These are phyloP conservation scores for Temnothorax longispinosus DNA, from an alignment of 1,140 invertebrate species.

Conservation along the genomic window DNA sequence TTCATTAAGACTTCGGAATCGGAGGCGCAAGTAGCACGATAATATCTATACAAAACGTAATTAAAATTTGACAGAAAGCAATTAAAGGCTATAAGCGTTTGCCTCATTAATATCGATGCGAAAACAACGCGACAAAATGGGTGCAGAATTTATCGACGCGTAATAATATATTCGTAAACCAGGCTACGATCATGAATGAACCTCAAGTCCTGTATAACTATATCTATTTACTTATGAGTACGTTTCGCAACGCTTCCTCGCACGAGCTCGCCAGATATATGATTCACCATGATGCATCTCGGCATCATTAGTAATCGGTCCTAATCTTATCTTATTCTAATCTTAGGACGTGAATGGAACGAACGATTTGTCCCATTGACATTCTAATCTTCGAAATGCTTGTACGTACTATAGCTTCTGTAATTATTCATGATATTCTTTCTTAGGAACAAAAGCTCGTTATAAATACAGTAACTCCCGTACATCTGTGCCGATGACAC, in stretches of 20 bases:
- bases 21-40: not conserved
- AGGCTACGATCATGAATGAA: not conserved
- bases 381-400: not conserved
- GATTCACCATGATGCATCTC: not conserved
- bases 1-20: slow-evolving; percentile 19
- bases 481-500: not conserved
- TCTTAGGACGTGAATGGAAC: not conserved
- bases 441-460: not conserved
- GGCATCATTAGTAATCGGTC: not conserved
- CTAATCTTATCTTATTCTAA: not conserved
- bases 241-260: slow-evolving; percentile 10
- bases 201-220: not conserved
- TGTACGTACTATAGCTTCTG: not conserved
- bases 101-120: not conserved
- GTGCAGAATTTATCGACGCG: not conserved
- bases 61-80: not conserved
- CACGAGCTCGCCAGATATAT: not conserved
- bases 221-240: not conserved
- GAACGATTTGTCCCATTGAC: not conserved
- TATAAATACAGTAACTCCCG: not conserved
- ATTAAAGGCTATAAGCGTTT: not conserved
- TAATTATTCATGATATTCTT: not conserved
- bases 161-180: not conserved
- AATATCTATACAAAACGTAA: not conserved
- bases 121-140: not conserved